Base-by-base conservation (phyloP, 1,140 invertebrate genomes). In the Ganaspis sp. region DNA sequence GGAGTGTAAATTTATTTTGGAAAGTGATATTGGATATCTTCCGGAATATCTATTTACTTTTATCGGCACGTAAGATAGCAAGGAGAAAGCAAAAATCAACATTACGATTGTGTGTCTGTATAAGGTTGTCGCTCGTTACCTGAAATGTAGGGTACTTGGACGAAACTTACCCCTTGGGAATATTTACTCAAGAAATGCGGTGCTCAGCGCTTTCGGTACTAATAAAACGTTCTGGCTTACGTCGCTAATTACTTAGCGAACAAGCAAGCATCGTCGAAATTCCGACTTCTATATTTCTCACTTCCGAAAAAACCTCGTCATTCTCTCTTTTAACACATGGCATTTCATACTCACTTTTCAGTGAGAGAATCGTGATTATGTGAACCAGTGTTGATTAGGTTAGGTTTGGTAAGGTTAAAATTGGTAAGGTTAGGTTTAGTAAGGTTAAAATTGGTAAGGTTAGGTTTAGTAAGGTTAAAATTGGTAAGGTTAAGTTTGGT, bases 191-290 rank as follows among this genome's bases (percentile, higher is more conserved):
- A 72, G 73, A 79, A 76, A 54, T 53, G 73, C 40, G 72, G 15
- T 71, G 78, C 83, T 85, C 79, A 77, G 76, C 76, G 77, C 78
- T 84, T 87, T 86, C 75, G 78, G 81, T 81, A 80, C 81, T 86
- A 87, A 87, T 86, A 87, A 87, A 86, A 82, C 80, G 77, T 83
- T 80, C 82, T 79, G 21, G 74, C 81, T 82, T 77, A 69, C 75
- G 78, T 85, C 78, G 76, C 82, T 86, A 86, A 86, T 86, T 86
- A 86, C 83, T 83, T 79, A 64, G 76, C 74, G 83, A 84, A 83
- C 75, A 70, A 84, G 76, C 69, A 74, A 76, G 76, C 76, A 74
- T 40, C 74, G 70, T 74, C 53, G 78, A 76, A 83, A 79, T 38
- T 21, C 54, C 69, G 29, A 73, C 73, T 79, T 49, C 40, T 19